phyloP scores from a whole-genome alignment of 2,888 invertebrate genomes.

The Blastobasis lacticolella region DNA sequence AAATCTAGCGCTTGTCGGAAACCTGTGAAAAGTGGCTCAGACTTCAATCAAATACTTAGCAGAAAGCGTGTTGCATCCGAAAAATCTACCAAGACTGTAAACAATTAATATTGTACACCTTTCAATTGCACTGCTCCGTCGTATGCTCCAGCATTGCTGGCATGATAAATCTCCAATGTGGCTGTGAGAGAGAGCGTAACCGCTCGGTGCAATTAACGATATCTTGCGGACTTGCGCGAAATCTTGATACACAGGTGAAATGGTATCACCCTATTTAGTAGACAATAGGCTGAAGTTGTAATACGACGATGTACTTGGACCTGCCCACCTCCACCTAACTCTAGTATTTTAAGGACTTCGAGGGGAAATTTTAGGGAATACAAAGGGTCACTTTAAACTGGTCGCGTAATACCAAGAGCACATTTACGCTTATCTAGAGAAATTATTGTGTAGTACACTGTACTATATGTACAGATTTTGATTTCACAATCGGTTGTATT shows the following conservation, averaged over 20 bases:
- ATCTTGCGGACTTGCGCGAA: slow-evolving; percentile 10
- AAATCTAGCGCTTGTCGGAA: too few relatives aligned
- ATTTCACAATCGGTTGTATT: not conserved
- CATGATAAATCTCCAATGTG: too few relatives aligned
- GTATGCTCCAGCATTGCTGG: too few relatives aligned
- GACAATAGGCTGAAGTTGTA: slow-evolving; percentile 2
- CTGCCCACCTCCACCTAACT: not conserved
- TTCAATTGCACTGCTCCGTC: too few relatives aligned
- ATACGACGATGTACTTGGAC: not conserved
- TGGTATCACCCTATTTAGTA: slow-evolving; percentile 29
- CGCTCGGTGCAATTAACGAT: slow-evolving; percentile 10
- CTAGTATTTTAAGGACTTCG: not conserved
- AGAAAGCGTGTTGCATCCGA: too few relatives aligned
- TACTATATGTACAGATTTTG: not conserved
- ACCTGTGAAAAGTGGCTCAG: too few relatives aligned
- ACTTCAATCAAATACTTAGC: too few relatives aligned
- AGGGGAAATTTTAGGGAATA: not conserved
- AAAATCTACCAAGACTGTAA: too few relatives aligned
- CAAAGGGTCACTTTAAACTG: slow-evolving; percentile 1
- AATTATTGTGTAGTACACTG: not conserved
- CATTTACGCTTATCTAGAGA: slow-evolving; percentile 17
- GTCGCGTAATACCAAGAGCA: slow-evolving; percentile 10
- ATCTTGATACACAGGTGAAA: slow-evolving; percentile 46
- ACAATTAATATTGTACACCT: too few relatives aligned
- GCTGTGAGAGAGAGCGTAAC: slow-evolving; percentile 10